A percentile compares a stretch with the other conserved stretches of the same genome.
Evolutionary conservation across 2,888 invertebrate genomes (phyloP).

Genomic region (Conistra vaccinii): DNA sequence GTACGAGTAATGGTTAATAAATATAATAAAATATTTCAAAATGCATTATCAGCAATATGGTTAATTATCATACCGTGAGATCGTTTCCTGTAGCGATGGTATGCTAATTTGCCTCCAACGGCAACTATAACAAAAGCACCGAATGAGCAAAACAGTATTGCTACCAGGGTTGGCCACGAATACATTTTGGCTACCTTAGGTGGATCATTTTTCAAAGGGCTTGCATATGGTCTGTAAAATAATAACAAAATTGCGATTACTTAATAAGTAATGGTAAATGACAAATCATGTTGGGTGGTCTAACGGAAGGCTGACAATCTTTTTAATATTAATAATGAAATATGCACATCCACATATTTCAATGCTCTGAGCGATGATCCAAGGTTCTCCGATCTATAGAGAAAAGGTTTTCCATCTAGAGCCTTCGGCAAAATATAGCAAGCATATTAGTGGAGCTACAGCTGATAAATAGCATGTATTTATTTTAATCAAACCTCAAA

Average conservation of each 20-base stretch:
- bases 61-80: constrained; percentile 46
- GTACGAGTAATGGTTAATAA: neutral
- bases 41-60: neutral
- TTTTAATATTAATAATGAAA: too few relatives aligned
- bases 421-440: too few relatives aligned
- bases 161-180: constrained; percentile 19
- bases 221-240: constrained; percentile 10
- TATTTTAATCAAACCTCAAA: too few relatives aligned
- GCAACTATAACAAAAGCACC: constrained; percentile 44
- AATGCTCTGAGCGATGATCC: too few relatives aligned
- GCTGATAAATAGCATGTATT: too few relatives aligned
- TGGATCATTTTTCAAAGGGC: rapidly evolving
- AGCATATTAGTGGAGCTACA: too few relatives aligned
- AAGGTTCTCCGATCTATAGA: neutral
- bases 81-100: constrained; percentile 37
- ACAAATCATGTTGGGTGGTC: too few relatives aligned
- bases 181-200: neutral
- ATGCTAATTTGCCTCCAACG: constrained; percentile 35
- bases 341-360: too few relatives aligned
- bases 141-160: constrained; percentile 45
- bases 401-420: too few relatives aligned
- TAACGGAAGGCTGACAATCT: too few relatives aligned
- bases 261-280: neutral
- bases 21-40: neutral
- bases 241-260: constrained; percentile 13